Evolutionary conservation across 2,797 vertebrate species (phyloP).

Genomic region (Artibeus lituratus): DNA sequence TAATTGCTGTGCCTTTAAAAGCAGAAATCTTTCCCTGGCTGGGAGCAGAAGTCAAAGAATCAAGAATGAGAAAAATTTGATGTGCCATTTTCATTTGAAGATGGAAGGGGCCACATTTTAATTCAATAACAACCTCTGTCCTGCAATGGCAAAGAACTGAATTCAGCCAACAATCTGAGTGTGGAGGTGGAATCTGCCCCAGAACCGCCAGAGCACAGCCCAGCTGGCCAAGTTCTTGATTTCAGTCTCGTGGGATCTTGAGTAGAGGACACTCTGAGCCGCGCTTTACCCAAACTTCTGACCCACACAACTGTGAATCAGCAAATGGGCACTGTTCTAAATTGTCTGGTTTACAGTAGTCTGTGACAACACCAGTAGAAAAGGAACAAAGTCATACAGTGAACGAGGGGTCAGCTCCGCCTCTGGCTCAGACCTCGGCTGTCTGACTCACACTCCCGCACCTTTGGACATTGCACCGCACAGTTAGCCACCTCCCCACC

Average conservation of each 20-base stretch:
- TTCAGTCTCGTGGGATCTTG: not conserved
- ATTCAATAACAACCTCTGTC: not conserved
- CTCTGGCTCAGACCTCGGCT: not conserved
- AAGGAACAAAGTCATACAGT: not conserved
- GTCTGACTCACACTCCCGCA: not conserved
- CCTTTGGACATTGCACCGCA: not conserved
- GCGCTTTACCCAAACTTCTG: not conserved
- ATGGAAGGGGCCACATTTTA: not conserved
- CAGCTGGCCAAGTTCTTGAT: not conserved
- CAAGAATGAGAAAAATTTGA: not conserved
- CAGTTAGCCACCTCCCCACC: not conserved
- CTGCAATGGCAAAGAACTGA: not conserved
- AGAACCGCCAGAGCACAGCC: not conserved
- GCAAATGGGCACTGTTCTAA: not conserved
- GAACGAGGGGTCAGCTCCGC: not conserved
- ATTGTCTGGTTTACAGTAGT: not conserved
- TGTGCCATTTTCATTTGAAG: not conserved
- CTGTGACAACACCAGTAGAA: not conserved
- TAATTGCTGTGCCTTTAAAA: not conserved
- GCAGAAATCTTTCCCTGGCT: not conserved
- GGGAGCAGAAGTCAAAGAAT: not conserved
- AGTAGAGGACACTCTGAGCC: not conserved
- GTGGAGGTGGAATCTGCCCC: not conserved
- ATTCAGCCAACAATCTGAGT: not conserved
- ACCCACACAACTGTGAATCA: not conserved